Percentiles rank a stretch among this genome's conserved stretches.
Evolutionary conservation across 2,797 vertebrate genomes (phyloP).

Genomic region (Hypotaenidia okinawae): DNA sequence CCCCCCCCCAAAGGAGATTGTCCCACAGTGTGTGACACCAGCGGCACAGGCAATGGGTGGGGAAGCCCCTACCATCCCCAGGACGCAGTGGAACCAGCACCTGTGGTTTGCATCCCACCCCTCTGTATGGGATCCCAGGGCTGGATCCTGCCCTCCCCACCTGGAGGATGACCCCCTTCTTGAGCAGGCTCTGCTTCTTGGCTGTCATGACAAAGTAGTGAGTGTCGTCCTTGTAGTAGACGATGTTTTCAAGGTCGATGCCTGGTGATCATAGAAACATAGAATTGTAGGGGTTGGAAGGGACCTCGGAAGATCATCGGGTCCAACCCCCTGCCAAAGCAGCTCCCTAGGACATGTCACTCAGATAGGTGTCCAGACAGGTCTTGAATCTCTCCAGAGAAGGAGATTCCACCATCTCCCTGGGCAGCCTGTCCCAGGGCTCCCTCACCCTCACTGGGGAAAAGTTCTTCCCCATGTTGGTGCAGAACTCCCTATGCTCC

Average conservation of each 20-base stretch:
- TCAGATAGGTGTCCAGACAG: too few relatives aligned
- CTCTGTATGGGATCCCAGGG: neutral
- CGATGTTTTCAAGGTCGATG: slow-evolving; percentile 96
- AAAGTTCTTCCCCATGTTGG: too few relatives aligned
- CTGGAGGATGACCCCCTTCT: slow-evolving; percentile 90
- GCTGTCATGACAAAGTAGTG: slow-evolving; percentile 99
- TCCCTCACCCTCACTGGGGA: too few relatives aligned
- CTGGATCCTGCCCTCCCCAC: slow-evolving; percentile 68
- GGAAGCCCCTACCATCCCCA: neutral
- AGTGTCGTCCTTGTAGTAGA: slow-evolving; percentile 97
- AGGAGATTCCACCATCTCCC: too few relatives aligned
- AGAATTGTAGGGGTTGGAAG: too few relatives aligned
- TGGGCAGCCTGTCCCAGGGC: too few relatives aligned
- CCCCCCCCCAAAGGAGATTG: neutral
- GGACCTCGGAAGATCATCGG: too few relatives aligned
- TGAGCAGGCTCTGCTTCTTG: slow-evolving; percentile 92
- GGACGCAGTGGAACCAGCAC: neutral
- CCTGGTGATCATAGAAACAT: slow-evolving; percentile 70
- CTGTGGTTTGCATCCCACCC: neutral
- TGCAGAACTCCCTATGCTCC: too few relatives aligned
- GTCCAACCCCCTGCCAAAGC: too few relatives aligned
- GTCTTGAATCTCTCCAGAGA: too few relatives aligned
- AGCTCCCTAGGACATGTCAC: too few relatives aligned
- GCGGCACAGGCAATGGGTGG: neutral
- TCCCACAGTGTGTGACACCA: too few relatives aligned